These are phyloP conservation scores for Hypotaenidia okinawae DNA, from an alignment of 2,797 vertebrate species.

Conservation along the genomic window DNA sequence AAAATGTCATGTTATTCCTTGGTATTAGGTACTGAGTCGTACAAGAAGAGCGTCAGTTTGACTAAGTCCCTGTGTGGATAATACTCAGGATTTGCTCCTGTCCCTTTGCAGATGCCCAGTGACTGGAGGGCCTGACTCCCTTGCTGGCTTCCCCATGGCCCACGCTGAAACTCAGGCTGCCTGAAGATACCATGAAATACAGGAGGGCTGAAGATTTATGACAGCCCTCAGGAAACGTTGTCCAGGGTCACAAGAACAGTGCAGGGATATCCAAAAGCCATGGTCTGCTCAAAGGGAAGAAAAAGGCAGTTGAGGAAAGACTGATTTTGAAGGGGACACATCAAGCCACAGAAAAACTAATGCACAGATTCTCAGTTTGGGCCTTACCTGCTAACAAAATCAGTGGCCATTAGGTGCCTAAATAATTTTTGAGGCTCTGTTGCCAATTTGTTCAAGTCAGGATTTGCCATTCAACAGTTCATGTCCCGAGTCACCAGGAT, in stretches of 20 bases:
- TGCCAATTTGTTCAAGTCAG: neutral
- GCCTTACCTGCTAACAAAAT: neutral
- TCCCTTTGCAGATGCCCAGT: neutral
- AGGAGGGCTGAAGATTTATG: neutral
- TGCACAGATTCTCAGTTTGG: neutral
- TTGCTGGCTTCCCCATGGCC: neutral
- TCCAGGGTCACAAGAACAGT: neutral
- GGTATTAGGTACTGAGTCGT: neutral
- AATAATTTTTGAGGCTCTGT: neutral
- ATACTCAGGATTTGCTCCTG: neutral
- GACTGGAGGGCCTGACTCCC: neutral
- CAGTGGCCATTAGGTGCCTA: neutral
- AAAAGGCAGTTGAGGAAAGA: neutral
- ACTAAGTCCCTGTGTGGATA: neutral
- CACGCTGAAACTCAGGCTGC: neutral
- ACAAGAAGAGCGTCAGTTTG: neutral
- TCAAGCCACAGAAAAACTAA: neutral
- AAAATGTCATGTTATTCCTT: neutral
- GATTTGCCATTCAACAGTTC: neutral
- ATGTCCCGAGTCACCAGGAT: neutral
- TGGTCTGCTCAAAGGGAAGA: neutral
- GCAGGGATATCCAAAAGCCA: neutral
- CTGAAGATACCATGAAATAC: neutral
- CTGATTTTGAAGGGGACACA: neutral
- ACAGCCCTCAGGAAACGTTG: neutral